Base-by-base conservation (phyloP, 92 coral and sea anemone genomes). In the Zoanthus sansibaricus region DNA sequence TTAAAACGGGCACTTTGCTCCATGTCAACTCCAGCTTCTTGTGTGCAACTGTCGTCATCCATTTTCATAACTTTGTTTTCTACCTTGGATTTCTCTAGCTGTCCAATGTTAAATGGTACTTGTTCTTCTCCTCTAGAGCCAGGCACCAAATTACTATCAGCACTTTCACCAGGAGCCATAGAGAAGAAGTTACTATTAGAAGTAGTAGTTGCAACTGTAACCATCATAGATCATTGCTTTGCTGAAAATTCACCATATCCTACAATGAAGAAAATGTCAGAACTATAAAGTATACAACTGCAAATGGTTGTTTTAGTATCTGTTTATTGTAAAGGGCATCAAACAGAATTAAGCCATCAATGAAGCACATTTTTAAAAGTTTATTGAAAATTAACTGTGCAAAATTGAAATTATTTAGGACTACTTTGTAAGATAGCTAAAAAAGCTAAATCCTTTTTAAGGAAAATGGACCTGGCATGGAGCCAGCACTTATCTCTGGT, bases 151-250 rank as follows among this genome's bases (percentile, higher is more conserved):
- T 17, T 54, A 21, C 46, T 5, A 12, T 54, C 45, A 49, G 56
- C 66, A 54, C 13, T 76, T 31, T 76, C 82, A 8, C 82, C 82
- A 49, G 66, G 82, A 76, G 82, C 66, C 82, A 76, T 47, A 54
- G 45, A 52, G 82, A 76, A 76, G 45, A 76, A 52, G 25, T 25
- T 76, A 51, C 6, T 54, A 11, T 69, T 69, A n/a, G n/a, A n/a
- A 25, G 6, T 76, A 54, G 66, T 52, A 7, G 67, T 9, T 14
- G 82, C 82, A 76, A 76, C 68, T 52, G 82, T 76, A 55, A 76
- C 82, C 82, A 76, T 76, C 16, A 56, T 66, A 42, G 11, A 55
- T 20, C 25, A 30, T 20, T 56, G 37, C 14, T 25, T 52, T 15
- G 30, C 66, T 17, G 16, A 52, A 14, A 51, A 32, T 5, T 11